phyloP scores from a whole-genome alignment of 1,140 invertebrate genomes.

The Drosophila parabipectinata region DNA sequence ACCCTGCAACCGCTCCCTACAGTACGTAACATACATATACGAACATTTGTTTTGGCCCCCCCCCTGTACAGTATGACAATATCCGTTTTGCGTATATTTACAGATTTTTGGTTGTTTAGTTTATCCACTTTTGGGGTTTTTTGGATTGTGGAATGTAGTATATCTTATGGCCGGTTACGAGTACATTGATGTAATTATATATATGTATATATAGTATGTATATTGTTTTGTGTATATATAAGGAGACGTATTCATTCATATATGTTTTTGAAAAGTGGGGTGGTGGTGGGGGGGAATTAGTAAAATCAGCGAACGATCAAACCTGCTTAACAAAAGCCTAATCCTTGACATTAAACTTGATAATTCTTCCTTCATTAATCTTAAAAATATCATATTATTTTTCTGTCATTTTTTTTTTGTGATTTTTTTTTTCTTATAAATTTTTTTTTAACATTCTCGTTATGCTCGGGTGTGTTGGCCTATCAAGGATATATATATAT shows the following conservation, averaged over 20 bases:
- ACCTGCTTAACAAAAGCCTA: slow-evolving; percentile 60
- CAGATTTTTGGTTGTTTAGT: slow-evolving; percentile 30
- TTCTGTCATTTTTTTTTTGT: slow-evolving; percentile 10
- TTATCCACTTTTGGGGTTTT: not conserved
- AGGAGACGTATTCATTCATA: slow-evolving; percentile 15
- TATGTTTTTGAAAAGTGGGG: slow-evolving; percentile 7
- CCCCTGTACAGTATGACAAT: slow-evolving; percentile 30
- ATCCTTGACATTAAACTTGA: slow-evolving; percentile 50
- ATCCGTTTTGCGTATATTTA: slow-evolving; percentile 66
- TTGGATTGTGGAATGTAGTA: no score
- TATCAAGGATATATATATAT: slow-evolving; percentile 7
- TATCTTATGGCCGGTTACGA: slow-evolving; percentile 9
- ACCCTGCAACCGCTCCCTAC: slow-evolving; percentile 26
- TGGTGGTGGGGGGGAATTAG: slow-evolving; percentile 42
- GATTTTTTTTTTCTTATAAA: slow-evolving; percentile 10
- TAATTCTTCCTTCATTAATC: slow-evolving; percentile 17
- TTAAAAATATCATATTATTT: slow-evolving; percentile 10
- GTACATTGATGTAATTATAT: slow-evolving; percentile 27
- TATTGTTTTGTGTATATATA: slow-evolving; percentile 19
- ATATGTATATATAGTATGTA: slow-evolving; percentile 2
- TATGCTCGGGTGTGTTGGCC: slow-evolving; percentile 21
- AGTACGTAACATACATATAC: slow-evolving; percentile 36
- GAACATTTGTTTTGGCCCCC: slow-evolving; percentile 9
- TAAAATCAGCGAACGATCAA: slow-evolving; percentile 82
- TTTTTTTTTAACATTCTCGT: slow-evolving; percentile 29